Evolutionary conservation across 2,888 invertebrate genomes (phyloP), one percentile per base, ranked within the genome.

Genomic region (Drosophila vallismaia): DNA sequence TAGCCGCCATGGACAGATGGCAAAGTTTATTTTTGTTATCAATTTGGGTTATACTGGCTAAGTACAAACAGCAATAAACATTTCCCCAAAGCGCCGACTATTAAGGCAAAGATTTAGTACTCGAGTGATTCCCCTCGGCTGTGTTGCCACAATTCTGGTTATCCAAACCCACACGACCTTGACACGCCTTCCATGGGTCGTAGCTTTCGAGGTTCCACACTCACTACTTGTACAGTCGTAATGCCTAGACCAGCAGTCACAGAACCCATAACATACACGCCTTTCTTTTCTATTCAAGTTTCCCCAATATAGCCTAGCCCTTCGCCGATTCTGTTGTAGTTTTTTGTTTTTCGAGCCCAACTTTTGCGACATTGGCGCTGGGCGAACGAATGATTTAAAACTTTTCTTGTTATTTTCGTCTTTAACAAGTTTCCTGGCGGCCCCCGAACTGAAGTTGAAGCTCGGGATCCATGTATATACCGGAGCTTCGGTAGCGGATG

Each of bases 381-480:
- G 46, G 44, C 75, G 46, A 83, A n/a, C 75, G 84, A 83, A 84
- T 84, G 88, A 84, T 87, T 84, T 84, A 84, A 84, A 84, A 84
- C 58, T 87, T 84, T 84, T 84, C 84, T 87, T 84, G 84, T 84
- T 84, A 84, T 83, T 87, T 77, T 80, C 80, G 71, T 74, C 83
- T 86, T 87, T 83, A 86, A 86, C 79, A 84, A 84, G 83, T 82
- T 84, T 81, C 70, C 67, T 46, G 52, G 38, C 44, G 63, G n/a
- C n/a, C 36, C 44, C 44, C 10, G 5, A 44, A 33, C 42, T n/a
- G 19, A 12, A 63, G 51, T 14, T 36, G 6, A 29, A 24, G 36
- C 36, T 36, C 36, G 1, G 36, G 10, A 36, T 44, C 33, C 48
- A 29, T 10, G 40, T 42, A 19, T 44, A 38, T n/a, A 0, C 9